Base-by-base conservation (phyloP, 1,140 invertebrate species). In the Caenorhabditis latens region DNA sequence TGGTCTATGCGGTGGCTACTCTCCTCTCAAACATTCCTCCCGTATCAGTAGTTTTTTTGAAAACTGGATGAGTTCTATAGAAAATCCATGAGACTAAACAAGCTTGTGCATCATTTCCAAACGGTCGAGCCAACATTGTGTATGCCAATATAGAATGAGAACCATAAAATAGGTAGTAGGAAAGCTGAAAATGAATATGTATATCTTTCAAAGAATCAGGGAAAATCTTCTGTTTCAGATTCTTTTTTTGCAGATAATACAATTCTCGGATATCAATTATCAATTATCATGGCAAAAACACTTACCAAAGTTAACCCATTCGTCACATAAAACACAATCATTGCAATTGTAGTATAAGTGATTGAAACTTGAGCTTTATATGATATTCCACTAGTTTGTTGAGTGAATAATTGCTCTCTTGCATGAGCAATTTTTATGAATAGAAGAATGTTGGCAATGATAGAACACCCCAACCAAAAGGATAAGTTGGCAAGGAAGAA, bases 51-150 rank as follows among this genome's bases (percentile, higher is more conserved):
- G 4, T 16, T 43, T 71, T 71, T 43, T 71, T 71, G 65, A 71
- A 71, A 71, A 71, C 65, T 6, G 65, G 65, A 46, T 71, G 65
- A n/a, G 65, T 79, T 79, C 21, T 79, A n/a, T 79, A 79, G 40
- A 79, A 79, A 2, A 79, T 79, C 71, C 71, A 79, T 4, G 71
- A 79, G 46, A 79, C 71, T 13, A 79, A 53, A 53, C 43, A 79
- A 24, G 71, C 43, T 32, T 79, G 71, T 6, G 71, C 21, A 50
- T 79, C 71, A 24, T 79, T 79, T 79, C 71, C 71, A 4, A 79
- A 79, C n/a, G 43, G 46, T 13, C 71, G 71, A 53, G 21, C 71
- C 21, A 79, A 14, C 46, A 79, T 19, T 13, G 71, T 79, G 71
- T 79, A 79, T 1, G 71, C 43, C 71, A 79, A 53, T 13, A 79